phyloP scores from a whole-genome alignment of 2,797 vertebrate species.

The Molothrus aeneus region DNA sequence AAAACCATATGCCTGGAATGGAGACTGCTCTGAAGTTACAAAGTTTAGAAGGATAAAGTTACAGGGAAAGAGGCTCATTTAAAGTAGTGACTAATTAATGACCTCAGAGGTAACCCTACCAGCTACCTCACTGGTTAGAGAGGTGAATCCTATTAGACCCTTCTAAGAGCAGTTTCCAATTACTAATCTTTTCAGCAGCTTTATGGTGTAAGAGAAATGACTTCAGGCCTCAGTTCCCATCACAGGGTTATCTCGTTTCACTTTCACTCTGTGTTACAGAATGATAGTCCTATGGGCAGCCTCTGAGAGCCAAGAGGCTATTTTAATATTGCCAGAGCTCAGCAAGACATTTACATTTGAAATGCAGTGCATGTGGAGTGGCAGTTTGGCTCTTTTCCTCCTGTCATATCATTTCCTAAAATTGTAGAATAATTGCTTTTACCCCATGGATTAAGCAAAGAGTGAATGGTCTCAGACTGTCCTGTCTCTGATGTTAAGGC shows the following conservation, averaged over 20 bases:
- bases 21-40: background rate
- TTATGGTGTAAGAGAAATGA: conserved; percentile 41
- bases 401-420: background rate
- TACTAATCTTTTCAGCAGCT: conserved; percentile 65
- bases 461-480: background rate
- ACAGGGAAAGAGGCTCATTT: conserved; percentile 37
- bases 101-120: conserved; percentile 56
- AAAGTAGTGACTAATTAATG: conserved; percentile 64
- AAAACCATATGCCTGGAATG: conserved; percentile 28
- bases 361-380: background rate
- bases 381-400: background rate
- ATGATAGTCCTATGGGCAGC: background rate
- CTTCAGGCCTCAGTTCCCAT: conserved; percentile 11
- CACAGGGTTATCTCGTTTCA: conserved; percentile 46
- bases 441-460: background rate
- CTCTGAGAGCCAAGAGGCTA: background rate
- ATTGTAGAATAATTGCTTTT: background rate
- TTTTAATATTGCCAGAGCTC: conserved; percentile 1
- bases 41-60: conserved; percentile 58
- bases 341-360: conserved; percentile 14
- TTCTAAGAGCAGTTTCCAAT: conserved; percentile 57
- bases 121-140: conserved; percentile 30
- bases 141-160: conserved; percentile 55
- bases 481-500: background rate
- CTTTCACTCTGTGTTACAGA: conserved; percentile 22